Percentiles rank a stretch among this genome's conserved stretches.
These are phyloP conservation scores for Diaphora mendica DNA, from an alignment of 2,888 invertebrate genomes.

Conservation along the genomic window DNA sequence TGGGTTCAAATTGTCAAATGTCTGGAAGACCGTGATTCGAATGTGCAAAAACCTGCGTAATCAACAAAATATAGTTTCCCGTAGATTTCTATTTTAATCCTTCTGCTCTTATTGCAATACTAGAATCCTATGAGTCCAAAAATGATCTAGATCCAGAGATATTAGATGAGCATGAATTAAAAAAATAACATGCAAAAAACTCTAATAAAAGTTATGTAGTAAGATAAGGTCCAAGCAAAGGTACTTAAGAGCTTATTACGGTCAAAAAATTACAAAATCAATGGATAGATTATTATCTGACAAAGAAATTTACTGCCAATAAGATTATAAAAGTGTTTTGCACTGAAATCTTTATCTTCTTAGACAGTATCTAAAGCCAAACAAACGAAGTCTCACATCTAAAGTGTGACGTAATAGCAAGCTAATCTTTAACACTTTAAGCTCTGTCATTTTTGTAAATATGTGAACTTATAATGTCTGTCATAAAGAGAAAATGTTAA, in stretches of 20 bases:
- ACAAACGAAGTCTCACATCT: constrained; percentile 11
- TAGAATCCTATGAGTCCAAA: too few relatives aligned
- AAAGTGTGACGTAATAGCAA: constrained; percentile 3
- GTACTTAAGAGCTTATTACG: constrained; percentile 46
- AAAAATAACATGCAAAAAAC: too few relatives aligned
- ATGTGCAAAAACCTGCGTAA: too few relatives aligned
- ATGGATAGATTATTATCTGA: constrained; percentile 58
- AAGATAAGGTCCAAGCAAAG: too few relatives aligned
- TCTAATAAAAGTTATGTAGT: too few relatives aligned
- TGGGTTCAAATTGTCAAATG: too few relatives aligned
- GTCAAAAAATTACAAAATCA: constrained; percentile 59
- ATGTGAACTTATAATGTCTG: background rate
- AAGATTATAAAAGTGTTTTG: constrained; percentile 54
- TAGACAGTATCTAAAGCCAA: constrained; percentile 20
- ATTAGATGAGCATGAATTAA: too few relatives aligned
- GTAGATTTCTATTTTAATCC: too few relatives aligned
- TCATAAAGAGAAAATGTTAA: background rate
- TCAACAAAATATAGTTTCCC: too few relatives aligned
- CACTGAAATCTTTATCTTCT: constrained; percentile 32
- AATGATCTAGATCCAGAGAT: too few relatives aligned
- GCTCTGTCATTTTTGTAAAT: background rate
- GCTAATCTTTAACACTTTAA: background rate
- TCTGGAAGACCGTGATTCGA: too few relatives aligned
- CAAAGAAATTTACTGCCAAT: constrained; percentile 54
- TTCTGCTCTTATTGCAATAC: too few relatives aligned